Evolutionary conservation across 2,888 invertebrate species (phyloP).

Genomic region (Ernsta delagoae): DNA sequence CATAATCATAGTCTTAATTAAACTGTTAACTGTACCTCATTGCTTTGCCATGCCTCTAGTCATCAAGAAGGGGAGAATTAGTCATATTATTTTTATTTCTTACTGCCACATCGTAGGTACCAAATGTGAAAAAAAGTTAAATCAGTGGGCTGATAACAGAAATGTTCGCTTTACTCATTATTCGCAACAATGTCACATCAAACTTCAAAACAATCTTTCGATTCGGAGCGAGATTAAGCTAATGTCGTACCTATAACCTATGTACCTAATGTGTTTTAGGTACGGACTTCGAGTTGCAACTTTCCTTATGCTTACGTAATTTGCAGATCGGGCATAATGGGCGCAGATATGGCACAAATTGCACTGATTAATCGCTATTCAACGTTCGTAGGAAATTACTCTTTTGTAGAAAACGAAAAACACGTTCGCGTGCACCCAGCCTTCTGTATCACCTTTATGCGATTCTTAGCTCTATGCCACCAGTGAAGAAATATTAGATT

Average conservation of each 20-base stretch:
- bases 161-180: constrained; percentile 9
- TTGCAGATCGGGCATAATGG: constrained; percentile 36
- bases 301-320: constrained; percentile 30
- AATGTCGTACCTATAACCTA: constrained; percentile 12
- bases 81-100: no score
- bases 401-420: constrained; percentile 37
- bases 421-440: constrained; percentile 32
- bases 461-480: constrained; percentile 25
- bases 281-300: constrained; percentile 14
- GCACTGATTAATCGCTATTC: constrained; percentile 32
- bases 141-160: background rate
- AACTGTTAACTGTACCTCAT: no score
- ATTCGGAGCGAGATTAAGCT: constrained; percentile 25
- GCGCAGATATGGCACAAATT: constrained; percentile 35
- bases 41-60: no score
- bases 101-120: no score
- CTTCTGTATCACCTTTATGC: constrained; percentile 30
- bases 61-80: no score
- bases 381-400: constrained; percentile 36
- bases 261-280: constrained; percentile 24
- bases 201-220: constrained; percentile 10
- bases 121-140: no score
- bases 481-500: constrained; percentile 8
- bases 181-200: constrained; percentile 18
- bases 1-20: no score